Conservation (phyloP, 2,888 invertebrate genomes). For the Copidosoma aretas region DNA sequence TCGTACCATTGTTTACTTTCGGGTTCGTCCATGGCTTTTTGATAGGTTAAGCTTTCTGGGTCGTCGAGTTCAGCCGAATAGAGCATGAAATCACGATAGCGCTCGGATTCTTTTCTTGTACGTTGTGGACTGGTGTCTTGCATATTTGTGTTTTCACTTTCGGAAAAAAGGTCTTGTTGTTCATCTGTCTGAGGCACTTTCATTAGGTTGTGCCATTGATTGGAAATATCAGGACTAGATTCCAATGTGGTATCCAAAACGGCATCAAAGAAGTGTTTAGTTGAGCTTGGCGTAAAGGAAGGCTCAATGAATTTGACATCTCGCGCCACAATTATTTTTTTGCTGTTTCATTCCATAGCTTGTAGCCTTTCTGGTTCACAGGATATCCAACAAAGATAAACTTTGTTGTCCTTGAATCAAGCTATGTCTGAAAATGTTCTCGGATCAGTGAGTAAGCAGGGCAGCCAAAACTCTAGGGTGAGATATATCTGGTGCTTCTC, state of each 20-base stretch:
- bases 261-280: neutral
- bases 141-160: too few species aligned
- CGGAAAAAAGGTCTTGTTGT: too few species aligned
- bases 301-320: neutral
- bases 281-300: neutral
- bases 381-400: neutral
- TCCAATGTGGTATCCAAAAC: neutral
- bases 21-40: neutral
- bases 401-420: neutral
- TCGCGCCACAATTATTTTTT: neutral
- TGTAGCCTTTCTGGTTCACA: neutral
- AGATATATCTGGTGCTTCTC: conserved; percentile 4
- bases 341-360: neutral
- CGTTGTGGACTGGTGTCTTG: too few species aligned
- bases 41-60: neutral
- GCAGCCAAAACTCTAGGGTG: too few species aligned
- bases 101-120: too few species aligned
- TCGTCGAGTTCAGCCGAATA: too few species aligned
- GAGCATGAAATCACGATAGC: too few species aligned
- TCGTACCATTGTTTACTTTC: neutral
- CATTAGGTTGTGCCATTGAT: too few species aligned
- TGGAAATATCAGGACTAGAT: neutral
- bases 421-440: neutral
- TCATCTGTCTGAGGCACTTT: too few species aligned
- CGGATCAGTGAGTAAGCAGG: neutral